Evolutionary conservation across 2,113 vertebrate genomes (phyloP).

Genomic region (Nesogale talazaci): DNA sequence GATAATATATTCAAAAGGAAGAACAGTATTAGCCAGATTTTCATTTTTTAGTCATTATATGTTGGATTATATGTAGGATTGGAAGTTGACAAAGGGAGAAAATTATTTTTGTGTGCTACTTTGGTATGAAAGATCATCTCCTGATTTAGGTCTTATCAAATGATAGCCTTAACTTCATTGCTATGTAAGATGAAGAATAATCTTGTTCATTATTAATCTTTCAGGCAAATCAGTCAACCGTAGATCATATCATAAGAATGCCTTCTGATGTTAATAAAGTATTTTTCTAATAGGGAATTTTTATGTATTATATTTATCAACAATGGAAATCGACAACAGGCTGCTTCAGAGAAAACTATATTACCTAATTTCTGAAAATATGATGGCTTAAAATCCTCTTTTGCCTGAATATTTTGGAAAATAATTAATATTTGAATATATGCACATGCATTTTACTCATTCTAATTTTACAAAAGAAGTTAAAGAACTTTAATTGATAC

Average conservation of each 20-base stretch:
- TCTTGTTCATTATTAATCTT: slow-evolving; percentile 86
- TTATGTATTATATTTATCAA: slow-evolving; percentile 85
- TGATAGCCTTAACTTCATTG: slow-evolving; percentile 82
- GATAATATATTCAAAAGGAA: background rate
- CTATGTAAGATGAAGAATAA: slow-evolving; percentile 85
- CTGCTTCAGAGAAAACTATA: slow-evolving; percentile 66
- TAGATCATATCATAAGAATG: slow-evolving; percentile 84
- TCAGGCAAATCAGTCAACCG: slow-evolving; percentile 86
- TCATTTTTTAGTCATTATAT: slow-evolving; percentile 44
- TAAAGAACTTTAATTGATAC: background rate
- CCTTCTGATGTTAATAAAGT: slow-evolving; percentile 86
- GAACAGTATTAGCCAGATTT: background rate
- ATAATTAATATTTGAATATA: slow-evolving; percentile 30
- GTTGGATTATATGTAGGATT: slow-evolving; percentile 52
- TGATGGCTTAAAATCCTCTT: slow-evolving; percentile 30
- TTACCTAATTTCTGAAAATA: slow-evolving; percentile 65
- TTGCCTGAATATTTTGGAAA: background rate
- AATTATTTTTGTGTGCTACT: slow-evolving; percentile 53
- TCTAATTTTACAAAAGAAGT: background rate
- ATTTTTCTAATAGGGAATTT: slow-evolving; percentile 84
- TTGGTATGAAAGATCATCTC: slow-evolving; percentile 69
- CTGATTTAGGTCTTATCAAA: slow-evolving; percentile 85
- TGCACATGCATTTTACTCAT: background rate
- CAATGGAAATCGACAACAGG: slow-evolving; percentile 70
- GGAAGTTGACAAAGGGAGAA: slow-evolving; percentile 53